A percentile compares a stretch with the other conserved stretches of the same genome.
Evolutionary conservation across 2,888 invertebrate species (phyloP).

Genomic region (Pocota personata): DNA sequence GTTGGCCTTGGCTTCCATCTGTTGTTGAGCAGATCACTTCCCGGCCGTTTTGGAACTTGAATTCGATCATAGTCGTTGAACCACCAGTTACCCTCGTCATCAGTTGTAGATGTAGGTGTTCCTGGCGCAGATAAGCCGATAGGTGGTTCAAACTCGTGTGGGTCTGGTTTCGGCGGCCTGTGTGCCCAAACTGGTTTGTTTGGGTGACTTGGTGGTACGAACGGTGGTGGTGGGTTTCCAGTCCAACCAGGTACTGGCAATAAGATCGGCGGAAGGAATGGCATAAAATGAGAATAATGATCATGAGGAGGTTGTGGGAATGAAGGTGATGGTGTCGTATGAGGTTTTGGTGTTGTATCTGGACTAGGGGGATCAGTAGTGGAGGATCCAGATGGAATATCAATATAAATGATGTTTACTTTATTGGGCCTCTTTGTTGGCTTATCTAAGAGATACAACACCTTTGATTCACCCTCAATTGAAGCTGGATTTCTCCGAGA

Average conservation of each 20-base stretch:
- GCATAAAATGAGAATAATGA: background rate
- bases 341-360: background rate
- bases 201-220: background rate
- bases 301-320: background rate
- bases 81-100: background rate
- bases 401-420: background rate
- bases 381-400: background rate
- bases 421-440: background rate
- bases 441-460: constrained; percentile 16
- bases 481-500: background rate
- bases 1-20: background rate
- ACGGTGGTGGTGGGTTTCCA: constrained; percentile 42
- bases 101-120: background rate
- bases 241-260: constrained; percentile 39
- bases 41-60: background rate
- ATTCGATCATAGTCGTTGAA: background rate
- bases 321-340: background rate
- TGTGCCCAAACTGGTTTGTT: too few relatives aligned
- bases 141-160: background rate
- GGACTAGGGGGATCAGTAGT: background rate
- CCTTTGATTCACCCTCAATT: background rate
- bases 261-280: constrained; percentile 8
- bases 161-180: background rate
- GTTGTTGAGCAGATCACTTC: background rate
- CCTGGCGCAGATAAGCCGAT: background rate